Base-by-base conservation (phyloP, 2,888 invertebrate species). In the Eristalinus aeneus region DNA sequence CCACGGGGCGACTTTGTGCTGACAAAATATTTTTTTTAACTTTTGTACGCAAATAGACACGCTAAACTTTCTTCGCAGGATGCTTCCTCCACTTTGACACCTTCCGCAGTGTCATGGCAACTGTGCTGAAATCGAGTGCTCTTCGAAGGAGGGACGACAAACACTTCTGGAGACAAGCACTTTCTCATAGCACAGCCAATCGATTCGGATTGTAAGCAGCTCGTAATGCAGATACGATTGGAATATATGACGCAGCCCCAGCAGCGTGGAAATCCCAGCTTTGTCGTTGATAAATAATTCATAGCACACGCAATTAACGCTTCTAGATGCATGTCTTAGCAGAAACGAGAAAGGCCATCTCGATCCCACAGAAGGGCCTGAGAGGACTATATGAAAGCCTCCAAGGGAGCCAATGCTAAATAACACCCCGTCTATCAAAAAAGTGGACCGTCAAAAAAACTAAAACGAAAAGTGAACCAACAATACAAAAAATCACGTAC, bases 11-110 rank as follows among this genome's bases (percentile, higher is more conserved):
- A 60, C 39, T 65, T 56, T 72, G 58, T 72, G 78, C 67, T 67
- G 54, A 78, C 61, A 67, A 73, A 69, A 73, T 16, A 61, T 74
- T 75, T 58, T 31, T 64, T 74, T 80, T 74, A 74, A 46, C 46
- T 69, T 80, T 10, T 75, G 69, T 65, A 58, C 54, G 68, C 53
- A 32, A 68, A 80, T 69, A 56, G 73, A 63, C 68, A 64, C 58
- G 56, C 23, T 46, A 39, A 71, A 46, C 10, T 34, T 9, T 9
- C 8, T 10, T 10, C 34, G 36, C 58, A 39, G 67, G n/a, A n/a
- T n/a, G n/a, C n/a, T n/a, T n/a, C n/a, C 34, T 27, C n/a, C 56
- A n/a, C n/a, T n/a, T n/a, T n/a, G n/a, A n/a, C n/a, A n/a, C n/a
- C n/a, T n/a, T n/a, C 72, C 61, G 1, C 46, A 16, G 20, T 10